Conservation (phyloP, 1,140 invertebrate genomes). For the Riptortus pedestris region DNA sequence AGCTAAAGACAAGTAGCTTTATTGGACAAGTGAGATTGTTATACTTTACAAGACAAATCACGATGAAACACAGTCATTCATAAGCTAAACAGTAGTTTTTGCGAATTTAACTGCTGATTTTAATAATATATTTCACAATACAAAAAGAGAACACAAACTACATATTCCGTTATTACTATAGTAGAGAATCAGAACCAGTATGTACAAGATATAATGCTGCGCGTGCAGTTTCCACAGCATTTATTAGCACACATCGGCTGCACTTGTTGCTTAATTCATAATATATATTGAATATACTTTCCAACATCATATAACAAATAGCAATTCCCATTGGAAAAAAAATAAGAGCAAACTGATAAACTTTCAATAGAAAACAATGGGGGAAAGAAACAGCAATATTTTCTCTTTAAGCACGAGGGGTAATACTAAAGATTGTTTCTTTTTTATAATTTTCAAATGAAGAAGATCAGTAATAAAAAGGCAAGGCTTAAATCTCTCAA, state of each 20-base stretch:
- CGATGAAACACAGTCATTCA: constrained; percentile 33
- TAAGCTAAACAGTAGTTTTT: constrained; percentile 32
- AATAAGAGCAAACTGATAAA: too few species aligned
- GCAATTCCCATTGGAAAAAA: not conserved
- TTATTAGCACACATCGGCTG: constrained; percentile 26
- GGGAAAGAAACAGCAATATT: too few species aligned
- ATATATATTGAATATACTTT: not conserved
- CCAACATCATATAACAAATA: not conserved
- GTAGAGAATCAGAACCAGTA: constrained; percentile 28
- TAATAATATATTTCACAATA: constrained; percentile 30
- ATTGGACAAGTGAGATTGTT: constrained; percentile 33
- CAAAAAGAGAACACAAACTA: constrained; percentile 33
- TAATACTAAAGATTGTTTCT: too few species aligned
- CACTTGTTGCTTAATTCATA: constrained; percentile 18
- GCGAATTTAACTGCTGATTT: constrained; percentile 27
- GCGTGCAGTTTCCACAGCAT: constrained; percentile 16
- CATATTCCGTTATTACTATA: constrained; percentile 29
- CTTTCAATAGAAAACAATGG: too few species aligned
- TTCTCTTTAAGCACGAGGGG: too few species aligned
- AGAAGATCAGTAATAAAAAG: too few species aligned
- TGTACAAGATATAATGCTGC: constrained; percentile 22
- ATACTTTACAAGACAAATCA: constrained; percentile 33
- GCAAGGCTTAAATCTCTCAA: too few species aligned
- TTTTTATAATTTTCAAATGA: too few species aligned
- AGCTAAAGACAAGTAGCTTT: constrained; percentile 33